Base-by-base conservation (phyloP, 2,888 invertebrate genomes). In the Tipula lateralis region DNA sequence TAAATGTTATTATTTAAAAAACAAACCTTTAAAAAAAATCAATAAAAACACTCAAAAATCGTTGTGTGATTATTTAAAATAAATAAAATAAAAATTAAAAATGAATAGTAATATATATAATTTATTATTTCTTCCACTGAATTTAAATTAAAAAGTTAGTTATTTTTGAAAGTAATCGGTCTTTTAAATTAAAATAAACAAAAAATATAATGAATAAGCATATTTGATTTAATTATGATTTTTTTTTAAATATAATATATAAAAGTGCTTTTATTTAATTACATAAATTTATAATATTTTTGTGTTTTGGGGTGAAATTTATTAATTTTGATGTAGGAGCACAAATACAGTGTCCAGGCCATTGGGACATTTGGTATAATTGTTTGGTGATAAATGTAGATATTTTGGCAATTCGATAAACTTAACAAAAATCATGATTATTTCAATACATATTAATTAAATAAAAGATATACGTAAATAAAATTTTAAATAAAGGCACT, bases 91-190 rank as follows among this genome's bases (percentile, higher is more conserved):
- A 39, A 13, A 39, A 66, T 66, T 66, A 66, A 66, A 66, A 66
- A 24, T 66, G 13, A 50, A 50, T 50, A 50, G 44, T 50, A 50
- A 50, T 50, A 66, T 66, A 66, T 66, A 66, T 66, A 66, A 66
- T 66, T 66, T 66, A 66, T 66, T 66, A 66, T 66, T 66, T 66
- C 66, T 66, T 66, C 66, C 66, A 66, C 66, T 66, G 66, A 66
- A 66, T 24, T 66, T 66, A 66, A 19, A 66, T 66, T 66, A 24
- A 66, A 66, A 66, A 66, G 9, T 66, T 66, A 7, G 44, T 44
- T 44, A n/a, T 44, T 44, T 39, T 44, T 44, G 13, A 44, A 44
- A n/a, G 44, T 44, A 44, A n/a, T 44, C 44, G 24, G 66, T 66
- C 66, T 66, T 24, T 66, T 24, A 19, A 24, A 7, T 66, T n/a